phyloP scores from a whole-genome alignment of 2,797 vertebrate genomes.

The Malacoctenus gilli region DNA sequence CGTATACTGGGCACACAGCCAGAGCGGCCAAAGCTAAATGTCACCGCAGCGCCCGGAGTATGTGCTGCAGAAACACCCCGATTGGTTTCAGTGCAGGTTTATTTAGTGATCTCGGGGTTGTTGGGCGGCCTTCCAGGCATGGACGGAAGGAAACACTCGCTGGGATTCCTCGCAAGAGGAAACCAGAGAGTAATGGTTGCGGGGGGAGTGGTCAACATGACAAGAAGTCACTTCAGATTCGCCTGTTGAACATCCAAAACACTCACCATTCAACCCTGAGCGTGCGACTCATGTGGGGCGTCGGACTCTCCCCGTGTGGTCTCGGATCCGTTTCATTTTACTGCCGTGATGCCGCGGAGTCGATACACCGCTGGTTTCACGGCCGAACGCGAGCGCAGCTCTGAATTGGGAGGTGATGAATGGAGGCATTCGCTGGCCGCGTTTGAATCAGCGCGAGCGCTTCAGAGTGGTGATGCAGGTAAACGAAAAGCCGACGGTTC shows the following conservation, averaged over 20 bases:
- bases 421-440: neutral
- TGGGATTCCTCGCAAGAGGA: too few relatives aligned
- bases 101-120: too few relatives aligned
- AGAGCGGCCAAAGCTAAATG: neutral
- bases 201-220: too few relatives aligned
- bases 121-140: too few relatives aligned
- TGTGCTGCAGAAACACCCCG: neutral
- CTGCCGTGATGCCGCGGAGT: neutral
- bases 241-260: too few relatives aligned
- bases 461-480: neutral
- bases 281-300: conserved; percentile 1
- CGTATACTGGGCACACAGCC: neutral
- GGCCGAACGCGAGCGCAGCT: conserved; percentile 13
- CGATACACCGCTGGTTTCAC: conserved; percentile 16
- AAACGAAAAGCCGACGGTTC: too few relatives aligned
- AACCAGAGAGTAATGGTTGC: too few relatives aligned
- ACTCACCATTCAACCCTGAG: too few relatives aligned
- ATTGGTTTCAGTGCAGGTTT: neutral
- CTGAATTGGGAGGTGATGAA: conserved; percentile 3
- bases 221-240: too few relatives aligned
- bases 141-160: too few relatives aligned
- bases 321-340: conserved; percentile 7
- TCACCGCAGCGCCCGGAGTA: neutral
- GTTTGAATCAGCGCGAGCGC: neutral
- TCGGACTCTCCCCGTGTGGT: neutral